Evolutionary conservation across 2,888 invertebrate species (phyloP), one percentile per base, ranked within the genome.

Genomic region (Ametastegia equiseti): DNA sequence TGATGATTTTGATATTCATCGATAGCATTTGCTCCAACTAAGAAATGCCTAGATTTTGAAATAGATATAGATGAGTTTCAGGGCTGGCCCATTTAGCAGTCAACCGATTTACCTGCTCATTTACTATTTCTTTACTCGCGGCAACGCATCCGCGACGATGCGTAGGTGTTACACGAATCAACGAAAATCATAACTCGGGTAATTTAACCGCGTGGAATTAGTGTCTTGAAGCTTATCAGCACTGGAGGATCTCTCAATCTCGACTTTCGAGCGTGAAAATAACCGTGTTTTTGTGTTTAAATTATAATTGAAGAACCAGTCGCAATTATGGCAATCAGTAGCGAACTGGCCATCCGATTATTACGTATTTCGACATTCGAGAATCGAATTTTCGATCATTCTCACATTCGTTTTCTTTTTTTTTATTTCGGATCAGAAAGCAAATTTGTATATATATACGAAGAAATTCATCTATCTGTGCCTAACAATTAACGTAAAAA

Each of bases 181-280:
- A n/a, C 3, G 4, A 4, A 4, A 23, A 57, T 27, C 19, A 39
- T 36, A 23, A 67, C 27, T 60, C 13, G 39, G 19, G 39, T 30
- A 23, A 67, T 39, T 67, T 67, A 67, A 67, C 67, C 67, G 67
- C 67, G 67, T 67, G 39, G 39, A n/a, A n/a, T n/a, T n/a, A 39
- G 39, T 39, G 11, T 39, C 19, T 42, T 23, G 23, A 2, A 23
- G 39, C n/a, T 67, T 36, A 67, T 67, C 67, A 3, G 9, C 19
- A 19, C 4, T n/a, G 9, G 1, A 19, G 39, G 42, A 67, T 67
- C 67, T n/a, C n/a, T 67, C 9, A 67, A 36, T 67, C 36, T 19
- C 39, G 19, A 36, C 39, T 67, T 42, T 36, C 4, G 13, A 67
- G 67, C 67, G 67, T 19, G 19, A 67, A 67, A 23, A n/a, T 11